Base-by-base conservation (phyloP, 2,797 vertebrate species). In the Tapera naevia region DNA sequence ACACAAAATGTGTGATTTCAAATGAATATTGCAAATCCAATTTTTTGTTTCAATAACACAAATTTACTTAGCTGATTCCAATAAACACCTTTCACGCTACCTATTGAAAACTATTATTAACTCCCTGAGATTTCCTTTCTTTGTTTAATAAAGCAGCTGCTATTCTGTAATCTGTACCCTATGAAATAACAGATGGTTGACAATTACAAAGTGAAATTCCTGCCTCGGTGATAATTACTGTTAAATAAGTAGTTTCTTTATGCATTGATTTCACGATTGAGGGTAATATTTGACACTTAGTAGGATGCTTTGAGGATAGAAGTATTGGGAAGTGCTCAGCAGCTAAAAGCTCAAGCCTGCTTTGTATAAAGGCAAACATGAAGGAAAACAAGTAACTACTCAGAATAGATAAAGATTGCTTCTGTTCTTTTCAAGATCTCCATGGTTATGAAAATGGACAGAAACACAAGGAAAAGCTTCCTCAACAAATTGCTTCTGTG, bases 181-280 rank as follows among this genome's bases (percentile, higher is more conserved):
- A 9, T 41, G 70, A 93, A 90, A 86, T 58, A 88, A 82, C 64
- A 86, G 75, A 74, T 74, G 48, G 28, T 37, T 71, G 73, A 93
- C 72, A 91, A 80, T 1, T 8, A 66, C 11, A 39, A 83, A 92
- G 32, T 60, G 19, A 74, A 88, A 61, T 45, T 67, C 65, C 53
- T 72, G 72, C n/a, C 57, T 57, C 46, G 65, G 74, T 32, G 35
- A 73, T 92, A 96, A 93, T 92, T 89, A 62, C 64, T 66, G 39
- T 67, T 76, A 92, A 92, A 56, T 76, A 84, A 94, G 32, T 54
- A 30, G 87, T 93, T 93, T 95, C 84, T 81, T 81, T 53, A 41
- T 22, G 51, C 67, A 85, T 73, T 10, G 7, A 73, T 85, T 82
- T 37, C 28, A 30, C 7, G 22, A 67, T 39, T 91, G 60, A 92